Conservation (phyloP, 2,797 vertebrate species). For the Enoplosus armatus region DNA sequence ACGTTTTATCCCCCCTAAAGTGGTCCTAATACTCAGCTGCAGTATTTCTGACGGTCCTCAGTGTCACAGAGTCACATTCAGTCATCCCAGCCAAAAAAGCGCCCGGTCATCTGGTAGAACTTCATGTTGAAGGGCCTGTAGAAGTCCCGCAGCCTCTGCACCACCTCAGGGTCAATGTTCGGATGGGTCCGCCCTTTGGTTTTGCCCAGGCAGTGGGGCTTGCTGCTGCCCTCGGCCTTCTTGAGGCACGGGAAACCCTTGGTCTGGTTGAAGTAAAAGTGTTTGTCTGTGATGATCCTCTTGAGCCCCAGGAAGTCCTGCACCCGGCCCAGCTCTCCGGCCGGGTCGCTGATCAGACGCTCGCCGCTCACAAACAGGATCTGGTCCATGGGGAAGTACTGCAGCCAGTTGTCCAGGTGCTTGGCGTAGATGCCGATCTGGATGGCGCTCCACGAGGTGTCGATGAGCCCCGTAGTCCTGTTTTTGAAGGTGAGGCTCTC, state of each 20-base stretch:
- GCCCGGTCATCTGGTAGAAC: conserved; percentile 89
- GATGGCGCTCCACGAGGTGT: conserved; percentile 89
- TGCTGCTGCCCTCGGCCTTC: conserved; percentile 90
- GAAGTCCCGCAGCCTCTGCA: conserved; percentile 87
- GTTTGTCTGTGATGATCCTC: conserved; percentile 91
- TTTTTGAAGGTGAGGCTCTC: conserved; percentile 90
- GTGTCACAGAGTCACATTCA: conserved; percentile 57
- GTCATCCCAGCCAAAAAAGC: conserved; percentile 73
- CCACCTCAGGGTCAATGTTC: conserved; percentile 86
- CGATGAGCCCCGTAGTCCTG: conserved; percentile 89
- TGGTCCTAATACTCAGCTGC: neutral
- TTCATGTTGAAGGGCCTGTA: conserved; percentile 90
- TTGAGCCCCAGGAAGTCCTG: conserved; percentile 90
- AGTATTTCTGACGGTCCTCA: conserved; percentile 21
- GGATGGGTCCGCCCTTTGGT: conserved; percentile 90
- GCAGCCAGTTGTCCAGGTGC: conserved; percentile 91
- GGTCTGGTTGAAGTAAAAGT: conserved; percentile 92
- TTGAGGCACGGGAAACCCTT: conserved; percentile 90
- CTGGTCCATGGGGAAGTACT: conserved; percentile 88
- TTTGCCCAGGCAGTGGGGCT: conserved; percentile 90
- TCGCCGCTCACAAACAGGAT: conserved; percentile 91
- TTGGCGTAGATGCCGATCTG: conserved; percentile 92
- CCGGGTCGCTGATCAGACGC: conserved; percentile 87
- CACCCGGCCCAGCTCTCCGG: conserved; percentile 88
- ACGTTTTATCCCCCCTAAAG: neutral